phyloP scores from a whole-genome alignment of 1,140 invertebrate species.

The Armadillidium nasatum region DNA sequence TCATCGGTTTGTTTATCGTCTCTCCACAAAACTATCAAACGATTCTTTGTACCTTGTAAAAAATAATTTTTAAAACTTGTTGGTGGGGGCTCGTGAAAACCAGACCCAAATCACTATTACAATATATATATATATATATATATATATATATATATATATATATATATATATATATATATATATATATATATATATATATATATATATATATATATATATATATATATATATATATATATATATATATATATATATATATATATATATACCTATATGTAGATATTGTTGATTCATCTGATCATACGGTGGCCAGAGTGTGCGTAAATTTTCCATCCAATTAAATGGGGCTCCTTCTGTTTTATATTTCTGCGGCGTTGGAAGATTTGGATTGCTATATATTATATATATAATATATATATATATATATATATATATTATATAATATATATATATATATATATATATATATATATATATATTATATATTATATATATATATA shows the following conservation, averaged over 20 bases:
- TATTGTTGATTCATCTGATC: conserved; percentile 65
- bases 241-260: neutral
- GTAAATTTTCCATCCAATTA: conserved; percentile 61
- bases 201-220: too few relatives aligned
- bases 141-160: too few relatives aligned
- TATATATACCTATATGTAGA: conserved; percentile 65
- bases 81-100: too few relatives aligned
- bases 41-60: too few relatives aligned
- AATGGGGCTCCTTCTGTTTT: conserved; percentile 52
- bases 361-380: conserved; percentile 57
- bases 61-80: too few relatives aligned
- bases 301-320: conserved; percentile 73
- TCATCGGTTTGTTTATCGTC: too few relatives aligned
- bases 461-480: neutral
- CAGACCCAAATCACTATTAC: too few relatives aligned
- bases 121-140: too few relatives aligned
- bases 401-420: conserved; percentile 6
- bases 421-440: conserved; percentile 6
- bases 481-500: neutral
- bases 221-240: neutral
- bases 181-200: too few relatives aligned
- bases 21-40: too few relatives aligned
- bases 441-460: conserved; percentile 6
- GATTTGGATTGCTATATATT: conserved; percentile 66
- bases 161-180: too few relatives aligned